These are phyloP conservation scores for Sarcophaga bullata DNA, from an alignment of 1,140 invertebrate species.

Conservation along the genomic window DNA sequence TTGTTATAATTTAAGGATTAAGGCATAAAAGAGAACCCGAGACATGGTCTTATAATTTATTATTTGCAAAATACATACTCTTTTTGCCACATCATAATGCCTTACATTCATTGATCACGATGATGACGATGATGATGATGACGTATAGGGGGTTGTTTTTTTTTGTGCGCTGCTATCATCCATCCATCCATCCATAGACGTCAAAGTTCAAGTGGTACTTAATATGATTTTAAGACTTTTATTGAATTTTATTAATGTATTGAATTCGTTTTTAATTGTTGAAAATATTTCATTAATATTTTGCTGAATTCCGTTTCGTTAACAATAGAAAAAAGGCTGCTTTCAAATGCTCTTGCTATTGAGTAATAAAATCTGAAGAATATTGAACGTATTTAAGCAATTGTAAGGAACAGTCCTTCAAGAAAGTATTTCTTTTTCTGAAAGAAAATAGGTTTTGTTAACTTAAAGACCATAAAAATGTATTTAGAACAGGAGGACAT, in stretches of 20 bases:
- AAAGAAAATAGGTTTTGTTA: too few relatives aligned
- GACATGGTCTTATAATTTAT: conserved; percentile 1
- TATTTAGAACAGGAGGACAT: too few relatives aligned
- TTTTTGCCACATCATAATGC: too few relatives aligned
- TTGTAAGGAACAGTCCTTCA: too few relatives aligned
- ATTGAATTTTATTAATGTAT: neutral
- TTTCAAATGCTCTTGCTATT: too few relatives aligned
- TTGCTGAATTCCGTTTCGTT: neutral
- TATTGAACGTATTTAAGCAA: too few relatives aligned
- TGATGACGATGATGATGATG: neutral
- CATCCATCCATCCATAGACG: conserved; percentile 15
- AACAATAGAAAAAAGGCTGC: too few relatives aligned
- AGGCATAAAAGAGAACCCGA: conserved; percentile 11
- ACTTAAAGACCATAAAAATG: too few relatives aligned
- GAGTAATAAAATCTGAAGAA: too few relatives aligned
- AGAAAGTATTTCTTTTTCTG: too few relatives aligned
- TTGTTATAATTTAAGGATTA: conserved; percentile 33
- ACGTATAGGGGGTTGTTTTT: neutral
- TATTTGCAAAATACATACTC: neutral
- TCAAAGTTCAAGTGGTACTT: conserved; percentile 36
- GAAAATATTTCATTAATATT: conserved; percentile 12
- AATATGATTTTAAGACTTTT: conserved; percentile 12
- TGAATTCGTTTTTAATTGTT: neutral
- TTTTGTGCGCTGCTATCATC: neutral
- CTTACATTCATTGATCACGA: too few relatives aligned